Evolutionary conservation across 2,113 vertebrate species (phyloP), one percentile per base, ranked within the genome.

Genomic region (Terrapene triunguis): DNA sequence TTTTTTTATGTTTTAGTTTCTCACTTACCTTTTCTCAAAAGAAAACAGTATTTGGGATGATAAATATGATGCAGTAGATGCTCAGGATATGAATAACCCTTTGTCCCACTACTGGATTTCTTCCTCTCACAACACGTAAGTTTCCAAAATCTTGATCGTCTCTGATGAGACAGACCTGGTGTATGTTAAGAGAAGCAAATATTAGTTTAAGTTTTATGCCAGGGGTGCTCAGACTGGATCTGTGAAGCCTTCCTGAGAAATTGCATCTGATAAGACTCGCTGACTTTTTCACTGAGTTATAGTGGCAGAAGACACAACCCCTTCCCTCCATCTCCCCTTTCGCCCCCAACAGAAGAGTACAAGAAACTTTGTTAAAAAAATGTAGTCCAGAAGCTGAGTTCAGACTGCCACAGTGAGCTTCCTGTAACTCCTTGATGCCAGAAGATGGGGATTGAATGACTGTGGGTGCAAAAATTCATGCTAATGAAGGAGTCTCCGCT

Each of bases 91-190:
- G 99, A 99, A 99, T 98, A 99, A 99, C 95, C 99, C 99, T 84
- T 95, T 99, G 97, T 99, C 99, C 1, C 99, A 99, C 91, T 99
- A 99, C 97, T 99, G 99, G 99, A 99, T 99, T 98, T 99, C 98
- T 98, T 99, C 99, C 1, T 99, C 99, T 8, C 99, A 99, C 97
- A 99, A 99, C 98, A 99, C 99, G 99, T 99, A 97, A 99, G 99
- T 98, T 65, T 80, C 1, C 1, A 2, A 0, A 22, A 21, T 55
- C 16, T 4, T 0, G 0, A 47, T 50, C 88, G 3, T 81, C 48
- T 84, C 72, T 82, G 42, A 82, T 91, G 62, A 93, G 84, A 91
- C 6, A 54, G 42, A 83, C 1, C 1, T 51, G 62, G 12, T 0
- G 1, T 1, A 0, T 50, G 10, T 82, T 72, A 83, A 50, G 14